Evolutionary conservation across 2,888 invertebrate species (phyloP).

Genomic region (Villa cingulata): DNA sequence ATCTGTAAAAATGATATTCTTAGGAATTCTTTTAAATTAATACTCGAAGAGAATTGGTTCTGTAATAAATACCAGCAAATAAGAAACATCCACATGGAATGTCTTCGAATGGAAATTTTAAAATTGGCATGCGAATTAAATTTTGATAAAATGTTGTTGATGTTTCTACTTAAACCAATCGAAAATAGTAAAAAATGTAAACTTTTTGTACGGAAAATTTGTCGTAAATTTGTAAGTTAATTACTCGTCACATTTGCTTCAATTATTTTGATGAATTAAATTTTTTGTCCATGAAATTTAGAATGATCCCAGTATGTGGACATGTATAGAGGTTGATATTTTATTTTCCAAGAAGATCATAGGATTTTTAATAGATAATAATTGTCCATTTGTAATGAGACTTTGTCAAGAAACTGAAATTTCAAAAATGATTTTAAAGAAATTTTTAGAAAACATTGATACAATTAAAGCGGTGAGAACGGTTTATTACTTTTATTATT

Average conservation of each 20-base stretch:
- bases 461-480: neutral
- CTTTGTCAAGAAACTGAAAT: conserved; percentile 22
- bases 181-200: conserved; percentile 20
- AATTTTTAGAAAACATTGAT: neutral
- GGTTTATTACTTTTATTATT: too few species aligned
- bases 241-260: neutral
- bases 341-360: conserved; percentile 22
- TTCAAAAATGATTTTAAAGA: neutral
- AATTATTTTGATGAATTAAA: too few species aligned
- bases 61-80: conserved; percentile 30
- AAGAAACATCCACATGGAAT: conserved; percentile 13
- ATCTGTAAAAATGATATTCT: conserved; percentile 29
- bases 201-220: conserved; percentile 28
- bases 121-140: conserved; percentile 27
- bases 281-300: conserved; percentile 8
- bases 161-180: conserved; percentile 18
- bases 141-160: conserved; percentile 24
- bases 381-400: conserved; percentile 26
- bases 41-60: conserved; percentile 29
- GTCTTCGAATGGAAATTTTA: conserved; percentile 25
- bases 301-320: conserved; percentile 18
- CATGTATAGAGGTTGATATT: conserved; percentile 17
- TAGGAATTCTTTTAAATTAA: conserved; percentile 27
- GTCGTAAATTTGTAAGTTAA: conserved; percentile 24
- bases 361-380: conserved; percentile 32